phyloP scores from a whole-genome alignment of 2,888 invertebrate species.

The Pediacus dermestoides region DNA sequence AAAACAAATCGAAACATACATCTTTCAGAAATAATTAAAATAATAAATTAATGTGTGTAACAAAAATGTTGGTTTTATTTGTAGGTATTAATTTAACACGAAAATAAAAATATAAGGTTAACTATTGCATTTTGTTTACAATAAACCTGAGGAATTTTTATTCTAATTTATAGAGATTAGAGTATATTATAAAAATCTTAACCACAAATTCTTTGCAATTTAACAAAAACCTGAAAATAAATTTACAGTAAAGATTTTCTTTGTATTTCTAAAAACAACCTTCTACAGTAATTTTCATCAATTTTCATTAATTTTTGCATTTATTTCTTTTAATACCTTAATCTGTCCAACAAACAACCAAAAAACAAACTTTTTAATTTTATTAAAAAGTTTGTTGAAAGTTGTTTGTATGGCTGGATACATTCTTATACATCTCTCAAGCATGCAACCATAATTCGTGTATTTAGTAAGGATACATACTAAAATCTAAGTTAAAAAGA shows the following conservation, averaged over 20 bases:
- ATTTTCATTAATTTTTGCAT: neutral
- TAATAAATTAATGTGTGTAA: too few relatives aligned
- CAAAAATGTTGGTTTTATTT: conserved; percentile 8
- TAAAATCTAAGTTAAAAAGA: too few relatives aligned
- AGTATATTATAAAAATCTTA: conserved; percentile 28
- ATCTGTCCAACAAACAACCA: conserved; percentile 10
- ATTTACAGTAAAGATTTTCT: too few relatives aligned
- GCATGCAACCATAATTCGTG: too few relatives aligned
- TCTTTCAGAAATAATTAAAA: conserved; percentile 14
- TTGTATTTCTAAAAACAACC: conserved; percentile 9
- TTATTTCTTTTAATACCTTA: conserved; percentile 9
- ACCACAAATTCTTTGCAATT: too few relatives aligned
- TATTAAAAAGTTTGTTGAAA: too few relatives aligned
- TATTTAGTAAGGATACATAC: neutral
- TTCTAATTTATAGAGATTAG: conserved; percentile 45
- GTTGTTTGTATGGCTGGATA: neutral
- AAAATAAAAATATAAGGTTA: conserved; percentile 26
- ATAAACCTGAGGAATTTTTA: conserved; percentile 47
- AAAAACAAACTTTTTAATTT: neutral
- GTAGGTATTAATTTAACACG: neutral
- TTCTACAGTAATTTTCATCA: conserved; percentile 10
- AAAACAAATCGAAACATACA: conserved; percentile 17
- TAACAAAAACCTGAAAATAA: too few relatives aligned
- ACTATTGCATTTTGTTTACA: conserved; percentile 47
- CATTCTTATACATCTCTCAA: too few relatives aligned